Conservation (phyloP, 2,113 vertebrate genomes). For the Helogale parvula region DNA sequence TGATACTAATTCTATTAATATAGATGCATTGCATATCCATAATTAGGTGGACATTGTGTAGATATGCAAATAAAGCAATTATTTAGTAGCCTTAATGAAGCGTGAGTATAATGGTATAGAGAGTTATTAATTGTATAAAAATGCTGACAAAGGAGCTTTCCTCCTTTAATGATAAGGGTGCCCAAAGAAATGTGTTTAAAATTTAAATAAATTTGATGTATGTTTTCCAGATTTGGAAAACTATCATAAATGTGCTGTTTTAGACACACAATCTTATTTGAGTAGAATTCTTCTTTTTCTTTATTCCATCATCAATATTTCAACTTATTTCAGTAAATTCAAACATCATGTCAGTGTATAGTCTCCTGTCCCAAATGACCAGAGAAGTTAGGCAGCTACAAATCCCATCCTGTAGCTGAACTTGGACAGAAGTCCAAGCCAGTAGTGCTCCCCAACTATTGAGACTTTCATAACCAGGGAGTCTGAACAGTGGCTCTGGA, state of each 20-base stretch:
- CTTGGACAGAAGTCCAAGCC: neutral
- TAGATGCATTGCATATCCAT: conserved; percentile 10
- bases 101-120: conserved; percentile 13
- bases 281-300: neutral
- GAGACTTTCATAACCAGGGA: neutral
- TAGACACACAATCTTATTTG: neutral
- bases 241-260: neutral
- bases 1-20: conserved; percentile 48
- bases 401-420: neutral
- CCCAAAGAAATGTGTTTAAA: neutral
- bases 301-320: neutral
- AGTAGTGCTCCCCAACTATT: neutral
- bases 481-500: neutral
- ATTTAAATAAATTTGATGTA: conserved; percentile 30
- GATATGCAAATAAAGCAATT: conserved; percentile 73
- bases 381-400: neutral
- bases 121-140: conserved; percentile 42
- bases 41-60: conserved; percentile 33
- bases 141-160: conserved; percentile 37
- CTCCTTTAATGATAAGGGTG: neutral
- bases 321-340: neutral
- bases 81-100: conserved; percentile 60
- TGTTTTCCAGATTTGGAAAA: neutral
- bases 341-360: neutral
- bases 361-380: neutral